Conservation (phyloP, 2,797 vertebrate species). For the Spea hammondii region DNA sequence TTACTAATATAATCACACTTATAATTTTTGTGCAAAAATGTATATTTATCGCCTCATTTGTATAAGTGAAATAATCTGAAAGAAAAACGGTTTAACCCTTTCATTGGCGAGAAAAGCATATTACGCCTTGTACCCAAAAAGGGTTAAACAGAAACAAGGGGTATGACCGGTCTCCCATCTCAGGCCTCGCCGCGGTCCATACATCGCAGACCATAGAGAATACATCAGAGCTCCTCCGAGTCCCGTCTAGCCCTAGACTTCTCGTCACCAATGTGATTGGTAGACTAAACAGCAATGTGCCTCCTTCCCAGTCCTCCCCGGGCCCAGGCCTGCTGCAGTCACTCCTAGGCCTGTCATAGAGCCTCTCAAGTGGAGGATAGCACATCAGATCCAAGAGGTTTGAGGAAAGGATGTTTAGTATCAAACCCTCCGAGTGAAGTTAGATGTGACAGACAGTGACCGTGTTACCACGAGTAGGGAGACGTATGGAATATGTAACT, state of each 20-base stretch:
- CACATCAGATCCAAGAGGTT: slow-evolving; percentile 41
- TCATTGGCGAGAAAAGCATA: not conserved
- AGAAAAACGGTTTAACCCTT: not conserved
- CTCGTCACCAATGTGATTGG: slow-evolving; percentile 85
- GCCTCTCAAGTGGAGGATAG: slow-evolving; percentile 36
- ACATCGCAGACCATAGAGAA: slow-evolving; percentile 21
- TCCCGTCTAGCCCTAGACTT: slow-evolving; percentile 75
- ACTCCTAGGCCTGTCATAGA: slow-evolving; percentile 43
- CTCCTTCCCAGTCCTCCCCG: slow-evolving; percentile 42
- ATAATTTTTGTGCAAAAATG: too few species aligned
- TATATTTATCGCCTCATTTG: not conserved
- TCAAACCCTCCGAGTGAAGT: slow-evolving; percentile 70
- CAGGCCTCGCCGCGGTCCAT: not conserved
- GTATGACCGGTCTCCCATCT: not conserved
- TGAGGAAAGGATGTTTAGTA: slow-evolving; percentile 69
- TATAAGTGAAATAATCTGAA: not conserved
- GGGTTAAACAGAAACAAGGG: slow-evolving; percentile 5
- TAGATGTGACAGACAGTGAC: slow-evolving; percentile 59
- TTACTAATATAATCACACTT: too few species aligned
- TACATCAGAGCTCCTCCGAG: slow-evolving; percentile 19
- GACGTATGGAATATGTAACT: slow-evolving; percentile 29
- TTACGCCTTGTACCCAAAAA: not conserved
- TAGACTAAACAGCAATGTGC: slow-evolving; percentile 89
- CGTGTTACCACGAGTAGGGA: slow-evolving; percentile 21
- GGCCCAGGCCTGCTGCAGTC: slow-evolving; percentile 48